Conservation (phyloP, 2,113 vertebrate species). For the Motacilla alba region DNA sequence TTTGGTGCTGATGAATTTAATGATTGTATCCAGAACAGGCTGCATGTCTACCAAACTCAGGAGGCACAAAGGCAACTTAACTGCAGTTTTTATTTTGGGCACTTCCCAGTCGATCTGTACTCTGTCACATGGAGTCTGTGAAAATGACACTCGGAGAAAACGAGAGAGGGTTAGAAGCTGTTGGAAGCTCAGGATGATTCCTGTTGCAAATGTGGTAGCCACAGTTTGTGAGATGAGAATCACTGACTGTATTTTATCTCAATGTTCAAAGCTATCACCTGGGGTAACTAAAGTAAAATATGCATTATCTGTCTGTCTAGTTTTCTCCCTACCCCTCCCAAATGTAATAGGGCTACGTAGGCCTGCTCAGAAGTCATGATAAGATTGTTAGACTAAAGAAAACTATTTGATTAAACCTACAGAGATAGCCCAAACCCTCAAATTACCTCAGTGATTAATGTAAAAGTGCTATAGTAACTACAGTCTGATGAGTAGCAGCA, state of each 20-base stretch:
- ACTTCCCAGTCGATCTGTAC: not conserved
- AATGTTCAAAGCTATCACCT: not conserved
- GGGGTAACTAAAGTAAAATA: not conserved
- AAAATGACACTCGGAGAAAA: not conserved
- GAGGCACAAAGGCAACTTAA: not conserved
- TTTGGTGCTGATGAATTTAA: not conserved
- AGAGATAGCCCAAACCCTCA: slow-evolving; percentile 11
- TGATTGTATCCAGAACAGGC: not conserved
- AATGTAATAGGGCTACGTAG: not conserved
- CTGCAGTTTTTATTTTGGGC: not conserved
- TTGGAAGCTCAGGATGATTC: not conserved
- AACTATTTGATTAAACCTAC: not conserved
- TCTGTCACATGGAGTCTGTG: not conserved
- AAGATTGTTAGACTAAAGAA: not conserved
- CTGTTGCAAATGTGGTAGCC: not conserved
- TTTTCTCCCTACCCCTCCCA: not conserved
- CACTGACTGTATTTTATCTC: not conserved
- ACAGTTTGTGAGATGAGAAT: not conserved
- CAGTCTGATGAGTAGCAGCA: not conserved
- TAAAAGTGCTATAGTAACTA: not conserved
- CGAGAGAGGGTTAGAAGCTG: not conserved
- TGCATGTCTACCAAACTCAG: not conserved
- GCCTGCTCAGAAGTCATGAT: not conserved
- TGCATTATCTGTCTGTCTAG: not conserved
- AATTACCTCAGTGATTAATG: not conserved